phyloP scores from a whole-genome alignment of 2,113 vertebrate species.

The Casuarius casuarius region DNA sequence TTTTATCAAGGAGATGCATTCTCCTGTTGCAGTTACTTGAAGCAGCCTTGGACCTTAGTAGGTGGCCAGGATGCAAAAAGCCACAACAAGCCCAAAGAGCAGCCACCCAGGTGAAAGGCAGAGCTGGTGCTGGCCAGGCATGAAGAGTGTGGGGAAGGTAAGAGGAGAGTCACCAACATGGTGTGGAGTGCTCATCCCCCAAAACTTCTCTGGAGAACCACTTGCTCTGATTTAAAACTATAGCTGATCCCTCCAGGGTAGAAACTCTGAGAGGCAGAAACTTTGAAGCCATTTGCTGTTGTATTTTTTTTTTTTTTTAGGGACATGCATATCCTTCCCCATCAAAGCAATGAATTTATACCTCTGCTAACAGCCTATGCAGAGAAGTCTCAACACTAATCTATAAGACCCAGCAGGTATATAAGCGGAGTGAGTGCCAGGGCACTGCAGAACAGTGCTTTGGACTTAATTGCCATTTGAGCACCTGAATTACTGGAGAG shows the following conservation, averaged over 20 bases:
- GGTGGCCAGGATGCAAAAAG: background rate
- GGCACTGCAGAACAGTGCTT: background rate
- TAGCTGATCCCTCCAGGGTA: background rate
- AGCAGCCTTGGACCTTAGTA: background rate
- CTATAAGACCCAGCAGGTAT: background rate
- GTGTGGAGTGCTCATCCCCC: background rate
- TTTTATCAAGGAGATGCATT: background rate
- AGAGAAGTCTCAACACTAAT: background rate
- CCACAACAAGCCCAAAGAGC: background rate
- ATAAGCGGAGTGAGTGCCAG: background rate
- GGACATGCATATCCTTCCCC: background rate
- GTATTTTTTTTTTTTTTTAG: background rate
- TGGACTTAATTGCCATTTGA: background rate
- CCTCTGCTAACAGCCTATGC: background rate
- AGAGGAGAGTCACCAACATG: background rate
- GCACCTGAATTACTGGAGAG: background rate
- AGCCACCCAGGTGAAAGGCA: background rate
- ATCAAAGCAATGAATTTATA: background rate
- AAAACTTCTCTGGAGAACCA: background rate
- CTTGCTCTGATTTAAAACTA: background rate
- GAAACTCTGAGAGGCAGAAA: background rate
- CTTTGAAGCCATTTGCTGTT: background rate
- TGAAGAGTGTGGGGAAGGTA: background rate
- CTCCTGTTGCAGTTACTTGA: background rate
- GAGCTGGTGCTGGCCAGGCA: rapidly evolving